Evolutionary conservation across 2,888 invertebrate genomes (phyloP).

Genomic region (Baccha elongata): DNA sequence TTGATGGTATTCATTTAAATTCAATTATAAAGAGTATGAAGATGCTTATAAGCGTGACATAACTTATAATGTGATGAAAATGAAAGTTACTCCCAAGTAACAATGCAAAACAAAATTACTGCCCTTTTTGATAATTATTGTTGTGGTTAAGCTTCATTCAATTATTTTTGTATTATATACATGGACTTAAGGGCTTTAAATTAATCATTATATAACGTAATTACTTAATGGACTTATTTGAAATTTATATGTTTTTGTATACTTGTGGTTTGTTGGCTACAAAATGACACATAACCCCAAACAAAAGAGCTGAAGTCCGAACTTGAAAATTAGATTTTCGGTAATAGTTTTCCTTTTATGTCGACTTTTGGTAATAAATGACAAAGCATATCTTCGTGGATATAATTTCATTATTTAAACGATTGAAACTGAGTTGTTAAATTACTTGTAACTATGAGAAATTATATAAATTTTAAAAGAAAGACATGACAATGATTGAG

Average conservation of each 20-base stretch:
- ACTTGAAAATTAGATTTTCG: constrained; percentile 4
- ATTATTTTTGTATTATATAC: constrained; percentile 4
- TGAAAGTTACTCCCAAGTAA: not conserved
- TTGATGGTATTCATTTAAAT: not conserved
- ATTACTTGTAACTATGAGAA: too few species aligned
- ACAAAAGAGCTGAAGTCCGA: constrained; percentile 26
- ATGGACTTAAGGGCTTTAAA: not conserved
- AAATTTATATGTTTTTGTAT: not conserved
- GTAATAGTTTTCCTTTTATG: not conserved
- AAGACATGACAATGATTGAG: too few species aligned
- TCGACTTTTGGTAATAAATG: too few species aligned
- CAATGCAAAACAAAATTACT: not conserved
- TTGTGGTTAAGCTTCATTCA: constrained; percentile 2
- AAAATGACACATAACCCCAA: not conserved
- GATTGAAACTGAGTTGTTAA: too few species aligned
- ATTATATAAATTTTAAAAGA: too few species aligned
- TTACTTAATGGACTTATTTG: not conserved
- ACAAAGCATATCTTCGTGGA: too few species aligned
- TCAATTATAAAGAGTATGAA: not conserved
- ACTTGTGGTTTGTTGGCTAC: not conserved
- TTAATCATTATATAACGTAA: not conserved
- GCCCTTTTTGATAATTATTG: constrained; percentile 5
- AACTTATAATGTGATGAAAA: not conserved
- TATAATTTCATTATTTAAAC: too few species aligned
- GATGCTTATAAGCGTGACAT: not conserved